Percentiles rank a stretch among this genome's conserved stretches.
Conservation (phyloP, 1,140 invertebrate genomes). For the Cherax quadricarinatus region DNA sequence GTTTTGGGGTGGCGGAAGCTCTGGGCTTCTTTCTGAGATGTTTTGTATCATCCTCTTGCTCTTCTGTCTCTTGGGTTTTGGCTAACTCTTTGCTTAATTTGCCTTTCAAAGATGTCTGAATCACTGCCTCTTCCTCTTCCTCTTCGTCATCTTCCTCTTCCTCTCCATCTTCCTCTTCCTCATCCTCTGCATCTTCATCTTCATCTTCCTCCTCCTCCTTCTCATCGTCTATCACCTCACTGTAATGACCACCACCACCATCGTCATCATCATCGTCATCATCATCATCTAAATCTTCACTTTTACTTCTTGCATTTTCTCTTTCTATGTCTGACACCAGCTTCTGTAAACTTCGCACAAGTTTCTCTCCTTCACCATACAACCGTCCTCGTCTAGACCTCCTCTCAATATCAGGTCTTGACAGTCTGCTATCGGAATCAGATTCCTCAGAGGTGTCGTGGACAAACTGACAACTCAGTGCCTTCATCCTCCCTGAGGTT, state of each 20-base stretch:
- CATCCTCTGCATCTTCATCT: conserved; percentile 24
- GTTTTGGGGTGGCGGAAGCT: conserved; percentile 53
- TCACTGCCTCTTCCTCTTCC: background rate
- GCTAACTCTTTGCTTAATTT: background rate
- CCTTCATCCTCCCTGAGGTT: conserved; percentile 49
- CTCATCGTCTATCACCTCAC: conserved; percentile 47
- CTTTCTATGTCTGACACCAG: conserved; percentile 30
- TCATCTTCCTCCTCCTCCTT: background rate
- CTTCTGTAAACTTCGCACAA: conserved; percentile 26
- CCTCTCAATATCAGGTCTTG: conserved; percentile 45
- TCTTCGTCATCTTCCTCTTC: background rate
- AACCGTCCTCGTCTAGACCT: conserved; percentile 12
- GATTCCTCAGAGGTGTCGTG: conserved; percentile 63
- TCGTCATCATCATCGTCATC: conserved; percentile 36
- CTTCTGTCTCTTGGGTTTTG: background rate
- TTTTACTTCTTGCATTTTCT: conserved; percentile 36
- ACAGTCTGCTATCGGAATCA: conserved; percentile 49
- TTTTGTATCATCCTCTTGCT: conserved; percentile 35
- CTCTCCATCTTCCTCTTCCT: background rate
- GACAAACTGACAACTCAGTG: conserved; percentile 49
- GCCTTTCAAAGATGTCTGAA: conserved; percentile 13
- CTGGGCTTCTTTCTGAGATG: conserved; percentile 36
- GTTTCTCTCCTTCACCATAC: conserved; percentile 37
- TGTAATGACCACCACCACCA: conserved; percentile 29
- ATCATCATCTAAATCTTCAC: conserved; percentile 56